These are phyloP conservation scores for Amblyornis subalaris DNA, from an alignment of 2,113 vertebrate genomes.

Conservation along the genomic window DNA sequence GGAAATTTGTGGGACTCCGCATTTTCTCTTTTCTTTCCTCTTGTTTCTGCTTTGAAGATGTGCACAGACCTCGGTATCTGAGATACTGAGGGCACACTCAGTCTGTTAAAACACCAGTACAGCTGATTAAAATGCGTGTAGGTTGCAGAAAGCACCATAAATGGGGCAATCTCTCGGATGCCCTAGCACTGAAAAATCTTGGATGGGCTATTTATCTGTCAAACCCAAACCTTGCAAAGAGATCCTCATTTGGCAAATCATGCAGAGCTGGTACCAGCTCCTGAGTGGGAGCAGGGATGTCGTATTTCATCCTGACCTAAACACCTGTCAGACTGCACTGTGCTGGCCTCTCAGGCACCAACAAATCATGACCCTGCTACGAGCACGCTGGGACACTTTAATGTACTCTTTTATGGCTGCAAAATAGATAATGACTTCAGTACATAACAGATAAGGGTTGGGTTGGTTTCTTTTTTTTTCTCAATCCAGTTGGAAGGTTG, in stretches of 20 bases:
- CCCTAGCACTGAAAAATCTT: background rate
- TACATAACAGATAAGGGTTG: background rate
- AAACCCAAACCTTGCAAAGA: background rate
- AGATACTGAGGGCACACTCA: background rate
- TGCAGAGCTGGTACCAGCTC: background rate
- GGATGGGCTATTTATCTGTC: background rate
- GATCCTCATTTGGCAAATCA: conserved; percentile 19
- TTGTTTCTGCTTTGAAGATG: background rate
- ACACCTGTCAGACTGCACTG: background rate
- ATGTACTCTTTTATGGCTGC: background rate
- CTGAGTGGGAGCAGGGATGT: background rate
- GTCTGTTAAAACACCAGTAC: background rate
- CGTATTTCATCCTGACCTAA: conserved; percentile 17
- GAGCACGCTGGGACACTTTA: background rate
- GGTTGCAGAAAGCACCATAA: background rate
- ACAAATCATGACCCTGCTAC: background rate
- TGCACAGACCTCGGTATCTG: background rate
- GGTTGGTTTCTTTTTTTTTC: background rate
- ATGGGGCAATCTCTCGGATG: background rate
- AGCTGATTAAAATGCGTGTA: conserved; percentile 5
- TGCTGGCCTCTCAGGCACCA: background rate
- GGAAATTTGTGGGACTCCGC: background rate
- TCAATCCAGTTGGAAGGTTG: background rate
- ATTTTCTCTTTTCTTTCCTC: background rate
- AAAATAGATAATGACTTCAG: conserved; percentile 23